These are phyloP conservation scores for Todus mexicanus DNA, from an alignment of 2,797 vertebrate species.

Conservation along the genomic window DNA sequence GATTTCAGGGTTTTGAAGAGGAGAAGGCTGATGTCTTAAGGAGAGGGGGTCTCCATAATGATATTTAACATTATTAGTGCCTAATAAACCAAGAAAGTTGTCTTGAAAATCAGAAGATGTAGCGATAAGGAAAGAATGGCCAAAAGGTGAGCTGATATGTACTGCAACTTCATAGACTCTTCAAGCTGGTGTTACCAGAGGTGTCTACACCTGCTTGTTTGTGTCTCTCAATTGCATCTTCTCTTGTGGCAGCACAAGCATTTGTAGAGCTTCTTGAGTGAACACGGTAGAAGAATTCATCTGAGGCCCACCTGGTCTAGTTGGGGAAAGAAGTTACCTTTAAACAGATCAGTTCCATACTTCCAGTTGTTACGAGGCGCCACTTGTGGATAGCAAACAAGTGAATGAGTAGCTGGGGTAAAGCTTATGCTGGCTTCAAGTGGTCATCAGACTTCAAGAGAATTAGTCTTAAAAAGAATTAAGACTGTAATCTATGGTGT, in stretches of 20 bases:
- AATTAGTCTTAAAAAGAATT: neutral
- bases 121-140: neutral
- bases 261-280: neutral
- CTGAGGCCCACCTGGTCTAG: neutral
- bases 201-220: neutral
- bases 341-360: neutral
- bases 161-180: neutral
- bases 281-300: neutral
- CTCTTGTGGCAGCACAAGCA: neutral
- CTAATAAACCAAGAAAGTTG: neutral
- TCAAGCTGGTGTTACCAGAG: neutral
- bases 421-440: neutral
- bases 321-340: neutral
- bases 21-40: neutral
- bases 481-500: neutral
- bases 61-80: neutral
- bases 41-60: neutral
- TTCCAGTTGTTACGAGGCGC: neutral
- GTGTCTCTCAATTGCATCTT: neutral
- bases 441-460: neutral
- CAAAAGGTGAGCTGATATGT: rapidly evolving
- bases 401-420: neutral
- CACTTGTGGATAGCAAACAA: neutral
- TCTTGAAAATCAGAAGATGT: neutral
- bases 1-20: neutral